Conservation (phyloP, 2,113 vertebrate genomes). For the Gopherus evgoodei region DNA sequence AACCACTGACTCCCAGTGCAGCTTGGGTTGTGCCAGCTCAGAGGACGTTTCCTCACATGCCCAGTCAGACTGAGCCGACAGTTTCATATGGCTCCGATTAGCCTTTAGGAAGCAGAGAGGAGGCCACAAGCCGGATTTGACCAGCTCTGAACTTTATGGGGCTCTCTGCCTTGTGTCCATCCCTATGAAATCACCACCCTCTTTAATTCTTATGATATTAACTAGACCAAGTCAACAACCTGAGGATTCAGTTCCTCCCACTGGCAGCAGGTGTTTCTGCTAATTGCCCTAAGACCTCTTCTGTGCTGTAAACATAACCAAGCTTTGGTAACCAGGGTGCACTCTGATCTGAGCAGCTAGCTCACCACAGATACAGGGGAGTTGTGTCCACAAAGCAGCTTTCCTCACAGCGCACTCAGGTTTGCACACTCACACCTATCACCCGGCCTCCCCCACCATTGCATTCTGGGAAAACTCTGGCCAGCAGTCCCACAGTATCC, state of each 20-base stretch:
- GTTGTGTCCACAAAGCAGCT: not conserved
- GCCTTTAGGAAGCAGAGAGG: not conserved
- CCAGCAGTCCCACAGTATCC: not conserved
- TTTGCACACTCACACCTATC: not conserved
- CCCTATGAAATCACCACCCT: not conserved
- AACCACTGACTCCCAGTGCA: not conserved
- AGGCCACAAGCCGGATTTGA: not conserved
- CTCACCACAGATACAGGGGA: not conserved
- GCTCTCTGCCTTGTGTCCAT: not conserved
- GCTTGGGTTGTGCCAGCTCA: not conserved
- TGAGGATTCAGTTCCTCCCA: not conserved
- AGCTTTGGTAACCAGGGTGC: not conserved
- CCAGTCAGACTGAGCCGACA: not conserved
- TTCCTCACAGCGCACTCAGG: not conserved
- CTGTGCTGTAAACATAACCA: not conserved
- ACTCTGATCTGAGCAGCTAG: not conserved
- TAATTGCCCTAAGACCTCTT: not conserved
- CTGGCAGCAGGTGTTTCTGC: not conserved
- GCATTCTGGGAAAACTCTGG: not conserved
- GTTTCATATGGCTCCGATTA: not conserved
- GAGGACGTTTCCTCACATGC: not conserved
- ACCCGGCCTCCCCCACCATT: not conserved
- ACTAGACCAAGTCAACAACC: not conserved
- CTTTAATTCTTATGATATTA: not conserved
- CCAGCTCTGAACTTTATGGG: not conserved